phyloP scores from a whole-genome alignment of 2,113 vertebrate genomes.

The Malurus melanocephalus region DNA sequence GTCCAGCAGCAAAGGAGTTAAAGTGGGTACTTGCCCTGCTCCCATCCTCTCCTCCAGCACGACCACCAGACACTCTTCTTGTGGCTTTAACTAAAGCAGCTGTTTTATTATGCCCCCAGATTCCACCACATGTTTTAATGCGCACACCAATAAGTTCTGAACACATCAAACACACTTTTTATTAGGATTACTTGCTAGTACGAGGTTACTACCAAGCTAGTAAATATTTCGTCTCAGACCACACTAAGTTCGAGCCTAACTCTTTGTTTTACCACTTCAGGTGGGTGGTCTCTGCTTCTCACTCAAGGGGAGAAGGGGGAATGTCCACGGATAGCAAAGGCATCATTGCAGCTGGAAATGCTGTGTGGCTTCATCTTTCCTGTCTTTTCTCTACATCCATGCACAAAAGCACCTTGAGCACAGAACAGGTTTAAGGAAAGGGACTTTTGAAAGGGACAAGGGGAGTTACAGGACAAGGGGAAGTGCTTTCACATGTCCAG shows the following conservation, averaged over 20 bases:
- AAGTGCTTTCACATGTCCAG: neutral
- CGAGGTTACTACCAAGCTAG: neutral
- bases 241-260: neutral
- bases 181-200: neutral
- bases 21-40: fast-evolving
- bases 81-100: neutral
- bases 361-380: neutral
- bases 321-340: neutral
- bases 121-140: conserved; percentile 15
- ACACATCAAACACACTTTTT: conserved; percentile 32
- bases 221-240: conserved; percentile 43
- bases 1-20: neutral
- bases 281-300: conserved; percentile 22
- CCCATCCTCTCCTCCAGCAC: neutral
- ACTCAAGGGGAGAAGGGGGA: fast-evolving
- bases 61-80: neutral
- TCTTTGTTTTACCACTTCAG: neutral
- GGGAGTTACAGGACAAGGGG: neutral
- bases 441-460: neutral
- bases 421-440: neutral
- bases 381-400: neutral
- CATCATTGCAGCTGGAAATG: neutral
- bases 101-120: conserved; percentile 10
- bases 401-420: neutral
- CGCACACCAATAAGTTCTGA: neutral